phyloP scores from a whole-genome alignment of 2,113 vertebrate species.

The Pavo muticus region DNA sequence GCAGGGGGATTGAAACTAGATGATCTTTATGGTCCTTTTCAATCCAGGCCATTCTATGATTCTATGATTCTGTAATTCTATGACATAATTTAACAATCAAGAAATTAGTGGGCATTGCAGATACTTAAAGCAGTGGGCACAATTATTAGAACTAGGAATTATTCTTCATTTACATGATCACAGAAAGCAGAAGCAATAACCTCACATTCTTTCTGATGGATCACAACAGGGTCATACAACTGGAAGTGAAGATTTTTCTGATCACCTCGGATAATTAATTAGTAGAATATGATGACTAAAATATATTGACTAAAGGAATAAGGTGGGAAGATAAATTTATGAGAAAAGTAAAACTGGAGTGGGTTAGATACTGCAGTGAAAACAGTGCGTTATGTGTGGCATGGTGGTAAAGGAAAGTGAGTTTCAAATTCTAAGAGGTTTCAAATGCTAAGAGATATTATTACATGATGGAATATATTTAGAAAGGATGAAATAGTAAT shows the following conservation, averaged over 20 bases:
- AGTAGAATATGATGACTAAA: background rate
- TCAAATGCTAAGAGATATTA: background rate
- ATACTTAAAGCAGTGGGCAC: background rate
- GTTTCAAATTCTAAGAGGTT: no score
- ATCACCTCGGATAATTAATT: background rate
- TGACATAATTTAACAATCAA: background rate
- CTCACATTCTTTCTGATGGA: background rate
- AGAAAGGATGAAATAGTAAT: background rate
- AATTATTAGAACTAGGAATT: background rate
- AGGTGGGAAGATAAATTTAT: background rate
- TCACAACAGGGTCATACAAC: background rate
- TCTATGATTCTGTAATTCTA: no score
- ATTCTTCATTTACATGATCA: background rate
- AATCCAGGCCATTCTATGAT: no score
- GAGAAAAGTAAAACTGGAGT: background rate
- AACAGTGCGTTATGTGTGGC: accelerated
- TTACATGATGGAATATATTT: background rate
- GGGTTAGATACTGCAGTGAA: background rate
- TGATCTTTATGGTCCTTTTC: no score
- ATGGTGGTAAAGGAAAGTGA: background rate
- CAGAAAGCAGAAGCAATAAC: background rate
- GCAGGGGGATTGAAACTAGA: no score
- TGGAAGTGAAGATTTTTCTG: background rate
- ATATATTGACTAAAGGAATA: background rate
- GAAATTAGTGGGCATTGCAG: background rate